Evolutionary conservation across 2,888 invertebrate species (phyloP), one percentile per base, ranked within the genome.

Genomic region (Philereme transversata): DNA sequence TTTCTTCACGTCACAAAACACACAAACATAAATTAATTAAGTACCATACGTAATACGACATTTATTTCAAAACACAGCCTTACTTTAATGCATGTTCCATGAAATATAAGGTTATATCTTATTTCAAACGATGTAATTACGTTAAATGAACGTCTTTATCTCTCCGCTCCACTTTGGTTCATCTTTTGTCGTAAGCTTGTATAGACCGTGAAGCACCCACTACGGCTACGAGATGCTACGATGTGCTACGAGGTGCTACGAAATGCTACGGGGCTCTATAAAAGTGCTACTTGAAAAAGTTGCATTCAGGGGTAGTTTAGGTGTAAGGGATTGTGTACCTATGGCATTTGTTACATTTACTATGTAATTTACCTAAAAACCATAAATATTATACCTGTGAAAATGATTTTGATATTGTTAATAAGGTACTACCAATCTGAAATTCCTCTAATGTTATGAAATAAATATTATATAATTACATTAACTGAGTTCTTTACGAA

Each of bases 131-230:
- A 70, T 71, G 67, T 77, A 76, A 77, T 69, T 66, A 65, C 70
- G 70, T 74, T 73, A 75, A 78, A 73, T 72, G 73, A 75, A 71
- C 65, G 73, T 76, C 77, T 79, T 77, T 80, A 80, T 78, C 79
- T 74, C 40, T 60, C 66, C 58, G 68, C 70, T 72, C 69, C 72
- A 73, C 71, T 59, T 64, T 43, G 67, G 69, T 72, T 71, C 74
- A 74, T 69, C 69, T 73, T 69, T 68, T 72, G 74, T 73, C 68
- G 62, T 70, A 58, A 62, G 56, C 10, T 59, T 55, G 60, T 57
- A 34, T 54, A 48, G 40, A 44, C 40, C 50, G 49, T 52, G 22
- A 38, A 53, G 36, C 45, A 49, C 49, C 41, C 45, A 44, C 43
- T 45, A 55, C 46, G 7, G 57, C 57, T 60, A 56, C 50, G 44